Percentiles rank a stretch among this genome's conserved stretches.
Evolutionary conservation across 2,113 vertebrate genomes (phyloP).

Genomic region (Dasyurus viverrinus): DNA sequence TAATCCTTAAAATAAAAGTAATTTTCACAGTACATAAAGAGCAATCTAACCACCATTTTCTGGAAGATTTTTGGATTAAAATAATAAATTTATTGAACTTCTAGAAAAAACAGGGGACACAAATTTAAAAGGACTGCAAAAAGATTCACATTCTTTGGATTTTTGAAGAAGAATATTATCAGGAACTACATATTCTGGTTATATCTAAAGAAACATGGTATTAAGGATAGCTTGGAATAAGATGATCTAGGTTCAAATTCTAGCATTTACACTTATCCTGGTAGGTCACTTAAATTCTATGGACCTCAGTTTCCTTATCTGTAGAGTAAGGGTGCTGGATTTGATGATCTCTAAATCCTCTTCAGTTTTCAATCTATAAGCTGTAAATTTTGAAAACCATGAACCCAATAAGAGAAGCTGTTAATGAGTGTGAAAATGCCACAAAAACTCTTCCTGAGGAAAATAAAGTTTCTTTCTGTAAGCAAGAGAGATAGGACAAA

Average conservation of each 20-base stretch:
- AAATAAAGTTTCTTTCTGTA: neutral
- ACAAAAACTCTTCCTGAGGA: neutral
- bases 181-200: neutral
- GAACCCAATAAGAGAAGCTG: neutral
- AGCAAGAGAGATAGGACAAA: neutral
- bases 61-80: neutral
- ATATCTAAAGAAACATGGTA: neutral
- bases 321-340: neutral
- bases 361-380: neutral
- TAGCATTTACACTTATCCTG: neutral
- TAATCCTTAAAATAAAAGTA: constrained; percentile 89
- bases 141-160: neutral
- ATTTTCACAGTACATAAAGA: constrained; percentile 92
- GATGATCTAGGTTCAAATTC: neutral
- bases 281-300: neutral
- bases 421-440: neutral
- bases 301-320: neutral
- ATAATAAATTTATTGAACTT: neutral
- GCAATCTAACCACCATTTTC: constrained; percentile 76
- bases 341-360: neutral
- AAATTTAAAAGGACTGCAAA: neutral
- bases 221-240: neutral
- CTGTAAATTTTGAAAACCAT: neutral
- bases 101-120: neutral
- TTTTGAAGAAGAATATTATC: neutral